Conservation (phyloP, 2,888 invertebrate genomes). For the Drosophila peninsularis region DNA sequence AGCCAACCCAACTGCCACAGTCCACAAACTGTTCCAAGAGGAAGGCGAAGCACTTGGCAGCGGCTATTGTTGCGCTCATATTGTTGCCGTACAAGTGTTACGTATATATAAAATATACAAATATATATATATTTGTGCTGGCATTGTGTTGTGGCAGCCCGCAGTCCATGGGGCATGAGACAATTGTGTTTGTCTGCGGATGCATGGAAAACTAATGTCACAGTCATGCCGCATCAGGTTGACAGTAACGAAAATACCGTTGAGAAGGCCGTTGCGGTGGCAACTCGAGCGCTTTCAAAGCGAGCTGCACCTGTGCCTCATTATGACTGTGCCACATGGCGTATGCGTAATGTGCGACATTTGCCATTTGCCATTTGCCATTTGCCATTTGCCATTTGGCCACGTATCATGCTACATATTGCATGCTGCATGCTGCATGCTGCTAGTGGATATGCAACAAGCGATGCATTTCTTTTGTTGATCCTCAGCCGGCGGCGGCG, state of each 20-base stretch:
- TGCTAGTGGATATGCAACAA: constrained; percentile 27
- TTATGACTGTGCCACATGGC: constrained; percentile 12
- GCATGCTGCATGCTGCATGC: constrained; percentile 4
- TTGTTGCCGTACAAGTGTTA: background rate
- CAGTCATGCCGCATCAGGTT: constrained; percentile 71
- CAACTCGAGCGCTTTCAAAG: constrained; percentile 1
- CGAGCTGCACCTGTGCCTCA: constrained; percentile 8
- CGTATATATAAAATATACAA: background rate
- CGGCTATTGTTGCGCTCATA: constrained; percentile 36
- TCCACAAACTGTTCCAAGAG: background rate
- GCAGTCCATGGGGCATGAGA: background rate
- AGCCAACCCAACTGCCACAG: constrained; percentile 29
- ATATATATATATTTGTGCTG: background rate
- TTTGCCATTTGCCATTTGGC: constrained; percentile 1
- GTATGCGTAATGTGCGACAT: constrained; percentile 42
- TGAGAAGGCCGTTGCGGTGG: constrained; percentile 18
- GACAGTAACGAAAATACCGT: constrained; percentile 65
- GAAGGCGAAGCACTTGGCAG: constrained; percentile 39
- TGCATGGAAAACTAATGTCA: constrained; percentile 68
- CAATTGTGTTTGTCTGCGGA: constrained; percentile 32
- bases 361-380: constrained; percentile 29
- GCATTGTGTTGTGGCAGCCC: background rate
- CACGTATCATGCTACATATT: background rate
- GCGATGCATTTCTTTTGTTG: constrained; percentile 58
- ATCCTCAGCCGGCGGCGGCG: background rate